phyloP scores from a whole-genome alignment of 2,113 vertebrate genomes.

The Phyllopteryx taeniolatus region DNA sequence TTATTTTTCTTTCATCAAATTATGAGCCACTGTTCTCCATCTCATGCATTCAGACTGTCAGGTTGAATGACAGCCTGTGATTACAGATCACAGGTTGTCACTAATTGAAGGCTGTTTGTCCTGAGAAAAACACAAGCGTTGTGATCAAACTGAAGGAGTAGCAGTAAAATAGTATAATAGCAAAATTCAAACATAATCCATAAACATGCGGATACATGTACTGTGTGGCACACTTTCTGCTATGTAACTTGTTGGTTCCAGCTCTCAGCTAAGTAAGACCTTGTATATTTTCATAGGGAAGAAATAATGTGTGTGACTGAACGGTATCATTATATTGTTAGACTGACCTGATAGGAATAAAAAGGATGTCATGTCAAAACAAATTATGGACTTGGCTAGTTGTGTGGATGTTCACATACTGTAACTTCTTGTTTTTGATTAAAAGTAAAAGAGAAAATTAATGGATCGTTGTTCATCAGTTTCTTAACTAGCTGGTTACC shows the following conservation, averaged over 20 bases:
- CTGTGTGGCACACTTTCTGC: conserved; percentile 12
- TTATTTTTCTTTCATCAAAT: conserved; percentile 16
- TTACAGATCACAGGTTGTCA: conserved; percentile 7
- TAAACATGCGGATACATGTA: conserved; percentile 14
- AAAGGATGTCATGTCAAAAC: conserved; percentile 15
- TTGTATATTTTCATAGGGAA: conserved; percentile 19
- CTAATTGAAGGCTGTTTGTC: conserved; percentile 12
- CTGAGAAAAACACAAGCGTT: conserved; percentile 12
- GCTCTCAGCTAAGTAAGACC: conserved; percentile 31
- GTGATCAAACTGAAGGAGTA: conserved; percentile 12
- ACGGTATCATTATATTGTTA: conserved; percentile 27
- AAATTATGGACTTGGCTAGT: not conserved
- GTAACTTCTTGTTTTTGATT: not conserved
- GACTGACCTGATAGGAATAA: conserved; percentile 35
- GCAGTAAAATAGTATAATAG: not conserved
- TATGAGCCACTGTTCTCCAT: rapidly evolving
- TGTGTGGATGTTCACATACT: not conserved
- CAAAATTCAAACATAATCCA: conserved; percentile 28
- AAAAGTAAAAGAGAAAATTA: no score
- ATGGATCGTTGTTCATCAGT: no score
- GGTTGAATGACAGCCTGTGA: conserved; percentile 4
- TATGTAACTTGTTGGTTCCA: conserved; percentile 27
- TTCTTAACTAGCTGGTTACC: no score
- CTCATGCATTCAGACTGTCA: not conserved
- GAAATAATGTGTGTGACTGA: conserved; percentile 27